These are phyloP conservation scores for Bembecia ichneumoniformis DNA, from an alignment of 2,888 invertebrate species.

Conservation along the genomic window DNA sequence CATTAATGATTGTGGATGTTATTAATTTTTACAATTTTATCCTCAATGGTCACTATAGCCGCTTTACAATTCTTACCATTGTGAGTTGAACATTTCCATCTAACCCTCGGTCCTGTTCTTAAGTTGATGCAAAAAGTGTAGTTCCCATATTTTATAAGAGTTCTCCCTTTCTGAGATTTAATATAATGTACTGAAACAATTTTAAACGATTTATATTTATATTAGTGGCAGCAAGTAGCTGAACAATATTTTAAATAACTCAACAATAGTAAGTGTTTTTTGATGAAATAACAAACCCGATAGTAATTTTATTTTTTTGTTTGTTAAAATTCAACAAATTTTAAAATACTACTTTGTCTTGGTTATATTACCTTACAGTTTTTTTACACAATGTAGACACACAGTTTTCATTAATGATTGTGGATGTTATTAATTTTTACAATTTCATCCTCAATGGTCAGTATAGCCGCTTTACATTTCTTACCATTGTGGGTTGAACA, in stretches of 20 bases:
- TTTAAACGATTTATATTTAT: too few species aligned
- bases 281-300: too few species aligned
- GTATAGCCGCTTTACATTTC: neutral
- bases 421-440: neutral
- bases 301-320: too few species aligned
- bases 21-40: constrained; percentile 2
- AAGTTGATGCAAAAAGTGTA: neutral
- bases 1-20: constrained; percentile 1
- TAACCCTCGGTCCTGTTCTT: neutral
- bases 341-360: too few species aligned
- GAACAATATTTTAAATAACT: too few species aligned
- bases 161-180: neutral
- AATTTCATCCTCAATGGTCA: neutral
- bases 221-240: too few species aligned
- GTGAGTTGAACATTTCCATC: too few species aligned
- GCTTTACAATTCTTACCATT: constrained; percentile 24
- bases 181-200: too few species aligned
- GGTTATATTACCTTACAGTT: too few species aligned
- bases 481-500: neutral
- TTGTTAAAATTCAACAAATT: too few species aligned
- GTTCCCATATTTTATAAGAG: neutral
- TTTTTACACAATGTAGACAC: too few species aligned
- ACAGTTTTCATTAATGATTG: neutral
- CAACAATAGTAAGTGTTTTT: too few species aligned
- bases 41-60: constrained; percentile 18